Base-by-base conservation (phyloP, 2,888 invertebrate genomes). In the Falcaria lacertinaria region DNA sequence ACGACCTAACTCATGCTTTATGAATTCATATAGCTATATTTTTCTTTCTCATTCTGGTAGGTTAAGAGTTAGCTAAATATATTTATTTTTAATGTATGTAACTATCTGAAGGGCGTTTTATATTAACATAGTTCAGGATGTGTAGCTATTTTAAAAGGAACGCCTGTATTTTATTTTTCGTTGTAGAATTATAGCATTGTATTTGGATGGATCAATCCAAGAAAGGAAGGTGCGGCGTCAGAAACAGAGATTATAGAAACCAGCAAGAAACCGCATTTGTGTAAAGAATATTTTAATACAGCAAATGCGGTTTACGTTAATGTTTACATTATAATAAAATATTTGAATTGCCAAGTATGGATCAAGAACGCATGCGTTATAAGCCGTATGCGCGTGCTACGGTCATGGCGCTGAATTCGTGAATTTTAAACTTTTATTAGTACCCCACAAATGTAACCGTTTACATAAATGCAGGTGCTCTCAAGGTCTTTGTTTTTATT, bases 361-460 rank as follows among this genome's bases (percentile, higher is more conserved):
- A 8, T 25, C 7, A 11, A 11, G 28, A 7, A 28, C 28, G 11
- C 28, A 28, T 11, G 28, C 28, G 28, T 2, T 11, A 11, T 28
- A 7, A 11, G 22, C 11, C 8, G 28, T 11, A 47, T 50, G 47
- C 54, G 59, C 58, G 62, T 60, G 37, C 37, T 48, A 52, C 46
- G 43, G 48, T 22, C 51, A 46, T 47, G 39, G 39, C 45, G 47
- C 51, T 54, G 58, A 59, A 65, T 65, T 58, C 57, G 57, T 72
- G 73, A 72, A 80, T 75, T 68, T 74, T 73, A 70, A 75, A 66
- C 46, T 60, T 72, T 67, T 67, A 74, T 81, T 75, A 71, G 79
- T 76, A 75, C 60, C 59, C 74, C 60, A 65, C 61, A 62, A 69
- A 74, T 73, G 76, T 65, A 66, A 64, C 60, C 69, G 65, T 63